phyloP scores from a whole-genome alignment of 1,140 invertebrate species.

The Monomorium pharaonis region DNA sequence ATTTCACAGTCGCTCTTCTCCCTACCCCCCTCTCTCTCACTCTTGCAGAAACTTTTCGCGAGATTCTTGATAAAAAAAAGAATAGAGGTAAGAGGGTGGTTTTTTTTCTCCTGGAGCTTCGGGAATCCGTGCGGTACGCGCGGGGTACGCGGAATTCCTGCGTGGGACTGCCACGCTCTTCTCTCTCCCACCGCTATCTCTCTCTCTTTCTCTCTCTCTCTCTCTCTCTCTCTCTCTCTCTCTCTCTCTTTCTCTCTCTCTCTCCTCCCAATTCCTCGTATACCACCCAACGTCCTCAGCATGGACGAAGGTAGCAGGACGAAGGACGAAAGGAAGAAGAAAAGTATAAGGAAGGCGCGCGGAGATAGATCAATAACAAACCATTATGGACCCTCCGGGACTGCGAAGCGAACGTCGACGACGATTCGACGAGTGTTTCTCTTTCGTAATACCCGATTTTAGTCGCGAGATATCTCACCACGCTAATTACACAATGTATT shows the following conservation, averaged over 20 bases:
- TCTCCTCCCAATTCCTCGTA: constrained; percentile 8
- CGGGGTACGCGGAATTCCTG: constrained; percentile 59
- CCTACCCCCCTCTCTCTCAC: constrained; percentile 47
- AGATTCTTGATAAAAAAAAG: constrained; percentile 27
- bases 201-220: not conserved
- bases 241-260: not conserved
- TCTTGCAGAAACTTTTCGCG: constrained; percentile 13
- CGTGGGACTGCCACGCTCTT: constrained; percentile 45
- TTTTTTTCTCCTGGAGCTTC: constrained; percentile 13
- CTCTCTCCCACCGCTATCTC: not conserved
- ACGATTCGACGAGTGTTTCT: constrained; percentile 63
- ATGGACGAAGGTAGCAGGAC: constrained; percentile 65
- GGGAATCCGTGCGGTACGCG: constrained; percentile 19
- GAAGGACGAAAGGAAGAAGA: constrained; percentile 70
- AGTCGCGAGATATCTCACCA: constrained; percentile 39
- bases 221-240: constrained; percentile 33
- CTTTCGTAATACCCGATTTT: constrained; percentile 59
- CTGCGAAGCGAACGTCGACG: constrained; percentile 52
- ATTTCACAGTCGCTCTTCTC: constrained; percentile 71
- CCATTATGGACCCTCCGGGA: constrained; percentile 79
- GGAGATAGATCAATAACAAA: constrained; percentile 81
- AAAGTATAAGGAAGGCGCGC: constrained; percentile 71
- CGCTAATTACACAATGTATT: constrained; percentile 47
- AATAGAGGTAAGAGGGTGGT: not conserved
- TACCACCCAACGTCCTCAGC: constrained; percentile 53